These are phyloP conservation scores for Macquaria ambigua DNA, from an alignment of 2,113 vertebrate species.

Conservation along the genomic window DNA sequence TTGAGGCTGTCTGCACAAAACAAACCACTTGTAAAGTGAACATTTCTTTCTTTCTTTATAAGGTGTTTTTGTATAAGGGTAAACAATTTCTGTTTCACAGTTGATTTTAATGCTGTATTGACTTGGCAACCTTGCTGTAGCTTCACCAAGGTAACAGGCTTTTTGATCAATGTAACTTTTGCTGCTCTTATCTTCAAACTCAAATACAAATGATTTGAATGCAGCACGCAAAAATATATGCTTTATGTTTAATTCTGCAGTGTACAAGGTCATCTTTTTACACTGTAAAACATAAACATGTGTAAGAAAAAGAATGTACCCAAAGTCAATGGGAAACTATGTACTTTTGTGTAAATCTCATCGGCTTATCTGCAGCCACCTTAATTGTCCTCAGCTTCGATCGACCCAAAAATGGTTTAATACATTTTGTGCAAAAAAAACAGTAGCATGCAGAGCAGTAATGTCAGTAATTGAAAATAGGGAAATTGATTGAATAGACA, in stretches of 20 bases:
- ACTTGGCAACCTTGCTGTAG: conserved; percentile 2
- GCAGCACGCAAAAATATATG: background rate
- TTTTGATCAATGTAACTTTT: conserved; percentile 1
- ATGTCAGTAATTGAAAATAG: conserved; percentile 78
- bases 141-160: conserved; percentile 12
- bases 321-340: background rate
- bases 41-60: background rate
- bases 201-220: background rate
- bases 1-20: background rate
- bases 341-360: conserved; percentile 5
- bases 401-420: conserved; percentile 44
- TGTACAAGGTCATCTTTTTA: background rate
- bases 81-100: background rate
- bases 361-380: conserved; percentile 2
- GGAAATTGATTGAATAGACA: conserved; percentile 81
- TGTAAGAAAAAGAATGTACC: background rate
- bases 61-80: background rate
- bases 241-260: background rate
- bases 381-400: conserved; percentile 20
- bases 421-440: conserved; percentile 47
- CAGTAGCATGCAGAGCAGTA: conserved; percentile 54
- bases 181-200: background rate
- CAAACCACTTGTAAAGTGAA: background rate
- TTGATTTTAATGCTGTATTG: background rate
- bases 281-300: background rate